A percentile compares a stretch with the other conserved stretches of the same genome.
phyloP scores from a whole-genome alignment of 2,888 invertebrate genomes.

The Penaeus monodon region DNA sequence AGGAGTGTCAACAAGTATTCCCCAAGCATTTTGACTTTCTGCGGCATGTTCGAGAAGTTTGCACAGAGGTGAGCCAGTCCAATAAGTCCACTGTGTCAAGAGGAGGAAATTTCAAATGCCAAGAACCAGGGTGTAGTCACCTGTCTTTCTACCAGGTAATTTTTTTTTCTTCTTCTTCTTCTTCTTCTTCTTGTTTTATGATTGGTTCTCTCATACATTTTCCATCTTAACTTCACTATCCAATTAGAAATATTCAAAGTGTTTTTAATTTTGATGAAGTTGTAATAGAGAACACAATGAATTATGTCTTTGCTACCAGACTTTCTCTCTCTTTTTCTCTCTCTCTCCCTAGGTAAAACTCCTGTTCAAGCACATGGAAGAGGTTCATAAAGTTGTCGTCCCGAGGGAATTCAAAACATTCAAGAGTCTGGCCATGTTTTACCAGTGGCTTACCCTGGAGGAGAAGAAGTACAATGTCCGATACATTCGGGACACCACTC shows the following conservation, averaged over 20 bases:
- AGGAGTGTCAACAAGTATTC: constrained; percentile 61
- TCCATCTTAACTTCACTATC: too few relatives aligned
- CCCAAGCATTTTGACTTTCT: constrained; percentile 51
- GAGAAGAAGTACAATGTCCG: constrained; percentile 59
- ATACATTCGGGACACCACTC: constrained; percentile 58
- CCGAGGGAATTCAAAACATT: constrained; percentile 54
- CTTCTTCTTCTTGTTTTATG: not conserved
- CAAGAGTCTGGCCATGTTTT: constrained; percentile 43
- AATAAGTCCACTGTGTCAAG: constrained; percentile 38
- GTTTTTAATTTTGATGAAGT: too few relatives aligned
- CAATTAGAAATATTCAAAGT: too few relatives aligned
- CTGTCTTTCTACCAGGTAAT: constrained; percentile 59
- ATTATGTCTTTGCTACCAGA: too few relatives aligned
- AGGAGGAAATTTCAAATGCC: constrained; percentile 57
- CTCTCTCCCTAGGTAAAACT: constrained; percentile 42
- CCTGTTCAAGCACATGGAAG: constrained; percentile 61
- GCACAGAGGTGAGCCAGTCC: constrained; percentile 41
- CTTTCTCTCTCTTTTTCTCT: not conserved
- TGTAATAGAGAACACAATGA: too few relatives aligned
- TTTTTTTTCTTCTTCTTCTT: not conserved
- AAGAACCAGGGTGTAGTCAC: constrained; percentile 61
- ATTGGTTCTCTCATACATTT: not conserved
- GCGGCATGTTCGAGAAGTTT: constrained; percentile 49
- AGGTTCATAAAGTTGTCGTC: constrained; percentile 55
- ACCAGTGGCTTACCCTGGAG: constrained; percentile 59